Evolutionary conservation across 2,888 invertebrate genomes (phyloP), one percentile per base, ranked within the genome.

Genomic region (Leucophenga montana): DNA sequence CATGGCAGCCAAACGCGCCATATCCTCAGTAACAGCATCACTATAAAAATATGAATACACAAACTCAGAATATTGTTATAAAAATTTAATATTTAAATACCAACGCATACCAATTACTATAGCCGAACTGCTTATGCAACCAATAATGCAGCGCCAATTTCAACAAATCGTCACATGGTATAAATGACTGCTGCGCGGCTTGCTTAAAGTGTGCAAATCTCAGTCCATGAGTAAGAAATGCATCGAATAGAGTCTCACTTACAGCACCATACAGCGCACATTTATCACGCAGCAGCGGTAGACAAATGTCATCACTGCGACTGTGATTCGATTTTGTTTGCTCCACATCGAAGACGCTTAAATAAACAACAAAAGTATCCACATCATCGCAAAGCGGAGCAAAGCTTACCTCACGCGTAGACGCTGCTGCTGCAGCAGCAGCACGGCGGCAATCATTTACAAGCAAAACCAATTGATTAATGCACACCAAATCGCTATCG

Each of bases 71-170:
- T 56, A 13, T n/a, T 13, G 11, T 3, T 9, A 13, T 18, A 62
- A 3, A 62, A 18, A 3, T 14, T 14, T 33, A 6, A 44, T 27
- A 57, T 18, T 39, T 46, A 64, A 1, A 46, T 11, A 9, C 16
- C 9, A 54, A 33, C 5, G 16, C 76, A 74, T 76, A 88, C 88
- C 85, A 86, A 74, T 85, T 86, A 62, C 74, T 78, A 64, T 88
- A 89, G 9, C 67, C 71, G 80, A 93, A 89, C 0, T 91, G 89
- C 85, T 92, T 91, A 76, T 93, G 92, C 77, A 94, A 91, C 92
- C 95, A 92, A 83, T 93, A 94, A 78, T 91, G 89, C 66, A 95
- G 90, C n/a, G 94, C 88, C 70, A 95, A 89, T 77, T 92, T 92
- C 75, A 96, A 91, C 33, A 96, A 89, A 83, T 93, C 93, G 78